Base-by-base conservation (phyloP, 2,797 vertebrate genomes). In the Neomorphus geoffroyi region DNA sequence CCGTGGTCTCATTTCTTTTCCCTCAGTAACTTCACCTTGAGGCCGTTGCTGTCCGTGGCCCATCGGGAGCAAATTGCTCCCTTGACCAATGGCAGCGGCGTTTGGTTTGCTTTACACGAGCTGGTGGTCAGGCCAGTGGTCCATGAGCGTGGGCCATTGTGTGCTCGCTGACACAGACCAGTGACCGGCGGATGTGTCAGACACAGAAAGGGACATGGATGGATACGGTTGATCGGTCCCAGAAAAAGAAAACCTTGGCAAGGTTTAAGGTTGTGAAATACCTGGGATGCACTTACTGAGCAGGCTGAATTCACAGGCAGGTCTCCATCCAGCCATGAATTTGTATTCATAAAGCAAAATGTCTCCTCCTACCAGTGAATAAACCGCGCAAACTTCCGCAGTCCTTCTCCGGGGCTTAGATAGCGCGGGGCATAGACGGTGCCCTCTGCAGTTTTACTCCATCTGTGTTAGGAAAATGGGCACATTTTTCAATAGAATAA, bases 71-170 rank as follows among this genome's bases (percentile, higher is more conserved):
- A 56, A 71, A 39, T n/a, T 11, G 6, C 50, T 14, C 43, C 18
- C 43, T 7, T 24, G 70, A 14, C 41, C 74, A 8, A 39, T 1
- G 50, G 27, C n/a, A n/a, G 64, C 1, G 2, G 48, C 1, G 4
- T 41, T 72, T 45, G 30, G 32, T 46, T 90, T 48, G 85, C 64
- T 66, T 74, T 27, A 0, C 26, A 8, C 0, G 2, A 60, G 79
- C 60, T 32, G 10, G 7, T 1, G 26, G 3, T 1, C 0, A 7
- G 41, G 26, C 4, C 66, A 26, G 62, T 6, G 39, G 10, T 11
- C 62, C 0, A 0, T 24, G 54, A 28, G 84, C 8, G 21, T 0
- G 2, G 14, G 11, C 15, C 12, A 1, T 9, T 15, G 41, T 1
- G 4, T 21, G 61, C 18, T 79, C 26, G 22, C n/a, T 17, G 11